Base-by-base conservation (phyloP, 2,113 vertebrate species). In the Nannobrachium achirus region DNA sequence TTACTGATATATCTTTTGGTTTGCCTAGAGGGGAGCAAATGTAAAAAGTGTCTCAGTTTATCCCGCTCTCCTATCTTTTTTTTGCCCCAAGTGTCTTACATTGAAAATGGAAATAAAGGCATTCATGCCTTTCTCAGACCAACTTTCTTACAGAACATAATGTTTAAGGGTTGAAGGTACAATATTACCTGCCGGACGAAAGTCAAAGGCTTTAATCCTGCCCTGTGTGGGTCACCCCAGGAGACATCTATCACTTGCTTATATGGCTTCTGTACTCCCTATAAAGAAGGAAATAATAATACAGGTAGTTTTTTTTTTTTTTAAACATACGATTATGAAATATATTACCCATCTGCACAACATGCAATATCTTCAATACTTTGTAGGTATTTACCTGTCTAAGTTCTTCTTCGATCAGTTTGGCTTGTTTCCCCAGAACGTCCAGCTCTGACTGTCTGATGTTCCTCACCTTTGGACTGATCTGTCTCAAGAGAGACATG, bases 151-250 rank as follows among this genome's bases (percentile, higher is more conserved):
- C n/a, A n/a, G n/a, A n/a, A n/a, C n/a, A n/a, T n/a, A n/a, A n/a
- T n/a, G n/a, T n/a, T n/a, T n/a, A n/a, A n/a, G n/a, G n/a, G n/a
- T n/a, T n/a, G n/a, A n/a, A 9, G 38, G 7, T 10, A n/a, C n/a
- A 72, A 57, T 1, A 41, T 15, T 79, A 93, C 93, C 89, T 93
- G 93, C 49, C 90, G 80, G 33, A 86, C 71, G 66, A 92, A 93
- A 0, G 91, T 56, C 55, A 92, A 40, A 52, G 91, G 93, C 50
- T 90, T 93, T 33, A 91, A 5, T 6, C 91, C 91, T 7, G 6
- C 8, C 0, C 0, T 69, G 33, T 93, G 92, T 0, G 55, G 41
- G 63, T 93, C 85, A 2, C 75, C 87, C 42, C 40, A 80, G 6
- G 18, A 75, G 25, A 88, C 61, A 38, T 91, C 64, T 19, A 92